These are phyloP conservation scores for Carcina quercana DNA, from an alignment of 2,888 invertebrate genomes.

Conservation along the genomic window DNA sequence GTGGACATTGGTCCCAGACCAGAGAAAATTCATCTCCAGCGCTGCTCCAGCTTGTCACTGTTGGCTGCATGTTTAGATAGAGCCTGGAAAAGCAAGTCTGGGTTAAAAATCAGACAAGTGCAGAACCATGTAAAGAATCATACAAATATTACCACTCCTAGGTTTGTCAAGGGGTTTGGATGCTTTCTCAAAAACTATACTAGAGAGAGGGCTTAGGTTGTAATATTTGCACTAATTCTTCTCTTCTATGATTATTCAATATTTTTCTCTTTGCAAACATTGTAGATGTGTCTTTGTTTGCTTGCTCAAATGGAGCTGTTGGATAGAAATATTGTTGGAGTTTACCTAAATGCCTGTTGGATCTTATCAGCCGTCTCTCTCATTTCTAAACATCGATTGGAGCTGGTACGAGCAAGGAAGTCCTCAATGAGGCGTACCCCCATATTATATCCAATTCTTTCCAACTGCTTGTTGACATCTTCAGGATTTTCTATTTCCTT, in stretches of 20 bases:
- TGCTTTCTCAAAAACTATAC: no score
- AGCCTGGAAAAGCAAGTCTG: slow-evolving; percentile 60
- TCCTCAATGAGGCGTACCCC: slow-evolving; percentile 98
- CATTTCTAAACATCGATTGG: slow-evolving; percentile 94
- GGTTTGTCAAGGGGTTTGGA: no score
- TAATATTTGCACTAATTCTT: no score
- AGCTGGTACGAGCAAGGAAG: slow-evolving; percentile 92
- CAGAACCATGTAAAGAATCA: no score
- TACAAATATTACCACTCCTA: no score
- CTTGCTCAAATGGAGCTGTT: no score
- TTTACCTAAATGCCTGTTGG: slow-evolving; percentile 80
- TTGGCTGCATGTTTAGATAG: slow-evolving; percentile 94
- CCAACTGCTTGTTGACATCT: slow-evolving; percentile 97
- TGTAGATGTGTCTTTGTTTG: no score
- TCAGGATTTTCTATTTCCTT: slow-evolving; percentile 98
- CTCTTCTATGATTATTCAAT: no score
- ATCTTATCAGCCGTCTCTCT: slow-evolving; percentile 97
- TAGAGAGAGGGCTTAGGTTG: no score
- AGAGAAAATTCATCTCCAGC: slow-evolving; percentile 97
- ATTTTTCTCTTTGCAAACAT: no score
- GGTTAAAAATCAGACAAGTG: no score
- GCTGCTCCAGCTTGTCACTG: slow-evolving; percentile 95
- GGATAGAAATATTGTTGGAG: no score
- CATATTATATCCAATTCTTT: slow-evolving; percentile 98
- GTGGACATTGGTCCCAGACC: slow-evolving; percentile 94